Evolutionary conservation across 2,797 vertebrate genomes (phyloP), one percentile per base, ranked within the genome.

Genomic region (Chelon labrosus): DNA sequence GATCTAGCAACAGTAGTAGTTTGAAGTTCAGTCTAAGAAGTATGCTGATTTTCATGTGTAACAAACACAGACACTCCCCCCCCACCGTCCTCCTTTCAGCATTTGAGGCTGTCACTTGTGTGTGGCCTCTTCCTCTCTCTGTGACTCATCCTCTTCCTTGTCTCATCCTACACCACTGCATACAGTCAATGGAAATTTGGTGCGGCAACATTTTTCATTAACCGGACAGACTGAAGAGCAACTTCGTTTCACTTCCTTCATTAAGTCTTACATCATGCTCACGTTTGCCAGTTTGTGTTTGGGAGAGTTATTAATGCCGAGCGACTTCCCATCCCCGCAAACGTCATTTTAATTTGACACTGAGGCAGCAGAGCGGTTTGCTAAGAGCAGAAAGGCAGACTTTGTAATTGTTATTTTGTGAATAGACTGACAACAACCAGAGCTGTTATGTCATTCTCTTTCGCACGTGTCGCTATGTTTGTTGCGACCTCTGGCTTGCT

Each of bases 61-160:
- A 35, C 50, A 77, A 20, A 77, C 59, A 14, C 19, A 70, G 25
- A 55, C 37, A 39, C 69, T 79, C 22, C 57, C 57, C 69, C 47
- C 20, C 7, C 37, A 41, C 22, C 22, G 49, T 60, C 57, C 37
- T 17, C 72, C 64, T 25, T 65, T 47, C 20, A 60, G 44, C 62
- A 56, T 44, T 0, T 17, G 11, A 65, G 35, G 38, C 42, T 22
- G 52, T 65, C 31, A 41, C 42, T 41, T 65, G 6, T 42, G 7
- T 5, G 5, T 17, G 19, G 12, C n/a, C 25, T 51, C 17, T 35
- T 54, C 20, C 37, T 27, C 20, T 42, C 16, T 14, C 39, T 13
- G 39, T 5, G 13, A 42, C 13, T 42, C 41, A 42, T 51, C 50
- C 19, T 65, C 8, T 47, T 9, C 17, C 4, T 25, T 13, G 7